Base-by-base conservation (phyloP, 2,797 vertebrate genomes). In the Rhinoraja longicauda region DNA sequence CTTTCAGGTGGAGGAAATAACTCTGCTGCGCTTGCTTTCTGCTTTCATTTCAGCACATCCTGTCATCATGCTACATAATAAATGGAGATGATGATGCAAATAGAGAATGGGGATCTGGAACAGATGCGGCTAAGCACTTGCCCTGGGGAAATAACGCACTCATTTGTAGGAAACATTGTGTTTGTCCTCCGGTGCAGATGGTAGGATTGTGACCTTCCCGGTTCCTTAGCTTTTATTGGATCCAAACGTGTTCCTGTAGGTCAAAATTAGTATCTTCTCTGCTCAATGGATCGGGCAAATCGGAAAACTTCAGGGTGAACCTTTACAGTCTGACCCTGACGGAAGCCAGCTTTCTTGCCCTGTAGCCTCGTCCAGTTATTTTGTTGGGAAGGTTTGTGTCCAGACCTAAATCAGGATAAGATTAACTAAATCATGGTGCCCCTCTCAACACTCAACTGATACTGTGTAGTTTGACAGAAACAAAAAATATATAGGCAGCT, bases 31-130 rank as follows among this genome's bases (percentile, higher is more conserved):
- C n/a, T 67, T 21, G 62, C 84, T 67, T 64, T 67, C n/a, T 67
- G 2, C 84, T 88, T 67, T 67, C 36, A 32, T 67, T 36, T 88
- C 17, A 88, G 59, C 84, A 32, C 9, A 6, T 57, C n/a, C 32
- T 67, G 59, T 88, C 32, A 88, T 26, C n/a, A 67, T n/a, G 59
- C 24, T 88, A 64, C n/a, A 88, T 67, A 88, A 67, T 67, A 88
- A 88, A 88, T 88, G n/a, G n/a, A 67, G 62, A 64, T 64, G 84
- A 88, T 62, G 84, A 67, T 88, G 19, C n/a, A 36, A 67, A 88
- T 36, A 88, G 84, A 9, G 62, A 67, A 88, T 88, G 17, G 64
- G 62, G n/a, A 88, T 36, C 84, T 88, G 32, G 1, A 67, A 32
- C 84, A 88, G 62, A 88, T 88, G 17, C 84, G 88, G 84, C n/a